phyloP scores from a whole-genome alignment of 2,888 invertebrate genomes.

The Drosophila nr. perissopoda region DNA sequence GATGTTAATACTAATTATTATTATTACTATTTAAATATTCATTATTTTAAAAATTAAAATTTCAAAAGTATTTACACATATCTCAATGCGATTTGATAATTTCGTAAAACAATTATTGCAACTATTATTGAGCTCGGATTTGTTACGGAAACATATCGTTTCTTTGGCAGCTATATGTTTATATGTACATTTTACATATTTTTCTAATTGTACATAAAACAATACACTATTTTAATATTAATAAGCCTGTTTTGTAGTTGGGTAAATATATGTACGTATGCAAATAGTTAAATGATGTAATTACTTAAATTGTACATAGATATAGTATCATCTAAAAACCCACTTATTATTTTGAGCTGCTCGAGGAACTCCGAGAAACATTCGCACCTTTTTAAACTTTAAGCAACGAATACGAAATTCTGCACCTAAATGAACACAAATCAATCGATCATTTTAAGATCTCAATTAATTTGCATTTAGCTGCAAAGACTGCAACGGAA shows the following conservation, averaged over 20 bases:
- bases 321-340: not conserved
- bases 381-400: not conserved
- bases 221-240: not conserved
- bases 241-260: not conserved
- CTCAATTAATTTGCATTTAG: constrained; percentile 40
- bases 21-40: too few relatives aligned
- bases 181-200: not conserved
- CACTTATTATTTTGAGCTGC: not conserved
- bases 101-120: too few relatives aligned
- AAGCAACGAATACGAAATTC: not conserved
- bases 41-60: too few relatives aligned
- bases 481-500: constrained; percentile 54
- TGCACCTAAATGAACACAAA: constrained; percentile 14
- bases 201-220: not conserved
- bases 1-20: not conserved
- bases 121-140: too few relatives aligned
- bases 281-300: not conserved
- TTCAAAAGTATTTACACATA: not conserved
- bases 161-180: not conserved
- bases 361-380: not conserved
- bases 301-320: not conserved
- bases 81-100: too few relatives aligned
- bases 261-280: not conserved
- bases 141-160: too few relatives aligned
- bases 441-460: constrained; percentile 43